Evolutionary conservation across 2,113 vertebrate species (phyloP).

Genomic region (Neodon shergylaensis): DNA sequence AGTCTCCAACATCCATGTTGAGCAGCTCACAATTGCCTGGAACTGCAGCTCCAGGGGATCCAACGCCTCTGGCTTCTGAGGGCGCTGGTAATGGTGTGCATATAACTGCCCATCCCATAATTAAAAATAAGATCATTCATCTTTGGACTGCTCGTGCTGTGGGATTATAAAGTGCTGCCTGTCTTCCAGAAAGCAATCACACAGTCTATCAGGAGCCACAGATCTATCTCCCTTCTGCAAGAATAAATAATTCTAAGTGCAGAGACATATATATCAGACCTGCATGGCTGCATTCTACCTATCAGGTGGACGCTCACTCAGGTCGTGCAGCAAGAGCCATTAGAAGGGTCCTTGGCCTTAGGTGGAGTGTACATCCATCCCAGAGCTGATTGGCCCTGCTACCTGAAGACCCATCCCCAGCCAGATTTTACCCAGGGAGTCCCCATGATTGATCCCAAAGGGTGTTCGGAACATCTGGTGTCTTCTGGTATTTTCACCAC

Average conservation of each 20-base stretch:
- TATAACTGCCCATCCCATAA: not conserved
- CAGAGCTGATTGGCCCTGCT: not conserved
- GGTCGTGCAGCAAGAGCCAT: not conserved
- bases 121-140: not conserved
- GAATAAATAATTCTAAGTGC: not conserved
- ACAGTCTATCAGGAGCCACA: not conserved
- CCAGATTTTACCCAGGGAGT: not conserved
- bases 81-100: not conserved
- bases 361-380: not conserved
- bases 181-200: constrained; percentile 4
- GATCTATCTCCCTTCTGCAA: not conserved
- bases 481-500: not conserved
- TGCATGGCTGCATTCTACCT: not conserved
- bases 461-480: not conserved
- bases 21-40: not conserved
- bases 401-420: not conserved
- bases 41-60: not conserved
- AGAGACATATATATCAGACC: not conserved
- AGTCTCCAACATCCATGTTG: not conserved
- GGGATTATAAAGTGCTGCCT: not conserved
- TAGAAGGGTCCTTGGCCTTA: not conserved
- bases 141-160: not conserved
- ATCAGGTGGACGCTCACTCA: not conserved
- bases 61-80: not conserved
- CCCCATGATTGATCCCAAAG: not conserved